Evolutionary conservation across 2,113 vertebrate genomes (phyloP), one percentile per base, ranked within the genome.

Genomic region (Machaerirhynchus nigripectus): DNA sequence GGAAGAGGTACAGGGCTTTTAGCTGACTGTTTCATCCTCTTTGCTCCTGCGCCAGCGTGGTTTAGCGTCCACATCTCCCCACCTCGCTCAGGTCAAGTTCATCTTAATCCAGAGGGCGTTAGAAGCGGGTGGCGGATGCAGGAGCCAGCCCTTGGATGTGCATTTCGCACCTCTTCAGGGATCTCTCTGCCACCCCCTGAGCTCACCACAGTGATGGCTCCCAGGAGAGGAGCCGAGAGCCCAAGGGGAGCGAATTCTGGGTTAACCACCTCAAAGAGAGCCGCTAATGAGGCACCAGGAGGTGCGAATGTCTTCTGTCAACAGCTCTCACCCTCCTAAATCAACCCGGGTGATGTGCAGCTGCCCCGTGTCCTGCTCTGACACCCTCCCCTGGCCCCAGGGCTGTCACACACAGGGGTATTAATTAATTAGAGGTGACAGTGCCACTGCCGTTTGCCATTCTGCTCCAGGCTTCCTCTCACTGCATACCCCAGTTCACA

Each of bases 51-150:
- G 0, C 46, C 37, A 30, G 1, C 7, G 4, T 2, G 24, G 37
- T 40, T 40, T 15, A 20, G 47, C 46, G 33, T 9, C 80, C n/a
- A 0, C 42, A 7, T 6, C 23, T 20, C 17, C 31, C 0, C 59
- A 12, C 21, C 49, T 59, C 0, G 0, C 68, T 81, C 69, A 9
- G 65, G 53, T 44, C 40, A 9, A 26, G 16, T 3, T n/a, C 15
- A 0, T 22, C 31, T 15, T 11, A 3, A 3, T 11, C 5, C 37
- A 7, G 39, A 13, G 26, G 28, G n/a, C 20, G 7, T 22, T 3
- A 3, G 0, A 1, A 49, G 61, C 0, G 9, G 73, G 56, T 1
- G 70, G 15, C 0, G 2, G 79, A 8, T 6, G 60, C 64, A 4
- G 73, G 35, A 42, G 42, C 8, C 24, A 21, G 55, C 30, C 16